Evolutionary conservation across 2,888 invertebrate genomes (phyloP).

Genomic region (Xanthostigma xanthostigma): DNA sequence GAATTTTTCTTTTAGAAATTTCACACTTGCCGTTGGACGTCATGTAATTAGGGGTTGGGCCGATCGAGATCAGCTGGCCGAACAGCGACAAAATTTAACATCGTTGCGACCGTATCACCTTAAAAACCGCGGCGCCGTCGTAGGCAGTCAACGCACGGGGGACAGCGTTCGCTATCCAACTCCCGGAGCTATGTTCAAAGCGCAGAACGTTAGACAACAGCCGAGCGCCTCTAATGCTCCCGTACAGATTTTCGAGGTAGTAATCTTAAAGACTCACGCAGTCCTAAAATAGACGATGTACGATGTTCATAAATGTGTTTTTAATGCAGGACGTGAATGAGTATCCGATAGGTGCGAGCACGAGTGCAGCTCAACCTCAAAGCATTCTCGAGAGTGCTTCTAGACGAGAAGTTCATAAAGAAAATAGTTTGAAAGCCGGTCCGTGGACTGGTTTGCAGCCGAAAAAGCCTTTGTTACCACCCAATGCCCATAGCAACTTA

Average conservation of each 20-base stretch:
- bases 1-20: conserved; percentile 39
- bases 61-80: conserved; percentile 36
- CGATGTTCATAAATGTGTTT: not conserved
- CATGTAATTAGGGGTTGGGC: conserved; percentile 45
- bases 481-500: conserved; percentile 20
- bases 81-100: conserved; percentile 62
- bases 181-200: conserved; percentile 29
- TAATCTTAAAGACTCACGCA: conserved; percentile 13
- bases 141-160: conserved; percentile 39
- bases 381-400: conserved; percentile 42
- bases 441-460: conserved; percentile 43
- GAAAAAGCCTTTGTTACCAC: conserved; percentile 22
- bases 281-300: not conserved
- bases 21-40: conserved; percentile 54
- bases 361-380: conserved; percentile 22
- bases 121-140: conserved; percentile 36
- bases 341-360: conserved; percentile 18
- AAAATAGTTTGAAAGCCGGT: conserved; percentile 55
- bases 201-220: conserved; percentile 27
- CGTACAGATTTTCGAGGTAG: conserved; percentile 41
- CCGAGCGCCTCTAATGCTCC: conserved; percentile 30
- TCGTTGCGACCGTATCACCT: conserved; percentile 52
- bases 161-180: conserved; percentile 35
- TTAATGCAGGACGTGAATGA: conserved; percentile 10
- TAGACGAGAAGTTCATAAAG: conserved; percentile 40